Base-by-base conservation (phyloP, 2,888 invertebrate species). In the Scelioninae gen. 2 region DNA sequence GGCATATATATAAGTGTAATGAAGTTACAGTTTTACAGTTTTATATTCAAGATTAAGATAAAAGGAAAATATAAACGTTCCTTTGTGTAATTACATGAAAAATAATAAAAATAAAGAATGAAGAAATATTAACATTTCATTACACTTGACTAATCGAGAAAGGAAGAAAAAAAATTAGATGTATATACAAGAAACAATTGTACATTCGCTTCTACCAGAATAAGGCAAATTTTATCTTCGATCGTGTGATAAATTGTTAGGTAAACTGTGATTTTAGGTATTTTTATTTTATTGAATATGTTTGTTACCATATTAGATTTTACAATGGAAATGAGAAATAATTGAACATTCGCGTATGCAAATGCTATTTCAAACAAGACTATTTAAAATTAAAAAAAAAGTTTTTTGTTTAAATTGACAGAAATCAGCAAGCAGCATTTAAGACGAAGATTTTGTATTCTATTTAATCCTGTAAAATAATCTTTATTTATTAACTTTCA, bases 211-310 rank as follows among this genome's bases (percentile, higher is more conserved):
- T 28, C 41, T n/a, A 31, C 7, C 6, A 7, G 25, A 46, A 18
- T 25, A 46, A 35, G 11, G 2, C 55, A 31, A 60, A 37, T 31
- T 61, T 46, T 43, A 35, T 61, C 45, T 18, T 61, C 18, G 1
- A 13, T 31, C 13, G 48, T 50, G 37, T 50, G 41, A 52, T 65
- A 46, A 46, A 15, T 55, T 55, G 55, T 65, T 65, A 50, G 63
- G 7, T 41, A 33, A 35, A 43, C 52, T 64, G 64, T 64, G 64
- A 64, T 64, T 64, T 53, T 46, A 64, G 41, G 18, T 61, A 52
- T 52, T 41, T 43, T 22, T 43, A 16, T 41, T 39, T 28, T 50
- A 16, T 35, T 45, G 10, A 19, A 25, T 13, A 33, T 25, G n/a
- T 15, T 52, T 35, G 52, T 31, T 50, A 35, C 7, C 11, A n/a